A percentile compares a stretch with the other conserved stretches of the same genome.
Conservation (phyloP, 2,888 invertebrate species). For the Beris morrisii region DNA sequence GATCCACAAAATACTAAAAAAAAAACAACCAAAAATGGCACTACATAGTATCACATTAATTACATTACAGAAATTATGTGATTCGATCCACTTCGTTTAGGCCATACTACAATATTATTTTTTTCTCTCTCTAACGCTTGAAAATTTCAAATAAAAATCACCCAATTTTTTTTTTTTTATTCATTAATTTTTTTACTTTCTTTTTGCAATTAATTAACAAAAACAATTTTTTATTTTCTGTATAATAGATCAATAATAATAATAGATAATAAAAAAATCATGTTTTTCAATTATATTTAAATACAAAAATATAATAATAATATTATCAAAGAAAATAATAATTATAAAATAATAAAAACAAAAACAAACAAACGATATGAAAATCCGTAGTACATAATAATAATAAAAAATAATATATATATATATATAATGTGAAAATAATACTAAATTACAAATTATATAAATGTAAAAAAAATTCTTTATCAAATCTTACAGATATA, state of each 20-base stretch:
- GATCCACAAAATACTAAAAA: no score
- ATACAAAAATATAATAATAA: constrained; percentile 40
- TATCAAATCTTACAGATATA: neutral
- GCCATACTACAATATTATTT: no score
- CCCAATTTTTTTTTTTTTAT: constrained; percentile 21
- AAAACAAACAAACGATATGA: constrained; percentile 38
- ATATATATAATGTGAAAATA: constrained; percentile 13
- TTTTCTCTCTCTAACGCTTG: no score
- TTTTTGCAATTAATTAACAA: constrained; percentile 39
- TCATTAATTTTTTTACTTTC: constrained; percentile 28
- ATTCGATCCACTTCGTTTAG: no score
- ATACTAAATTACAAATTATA: constrained; percentile 12
- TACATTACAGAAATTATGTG: no score
- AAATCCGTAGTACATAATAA: constrained; percentile 21
- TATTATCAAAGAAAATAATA: constrained; percentile 38
- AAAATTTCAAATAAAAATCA: neutral
- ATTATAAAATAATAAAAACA: constrained; percentile 36
- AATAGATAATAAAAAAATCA: constrained; percentile 27
- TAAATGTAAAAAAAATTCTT: constrained; percentile 4
- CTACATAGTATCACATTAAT: no score
- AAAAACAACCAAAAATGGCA: no score
- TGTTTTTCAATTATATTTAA: constrained; percentile 34
- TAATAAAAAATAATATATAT: constrained; percentile 16
- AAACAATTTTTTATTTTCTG: constrained; percentile 35
- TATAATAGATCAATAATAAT: constrained; percentile 32